Evolutionary conservation across 2,888 invertebrate genomes (phyloP).

Genomic region (Herminia tarsipennalis): DNA sequence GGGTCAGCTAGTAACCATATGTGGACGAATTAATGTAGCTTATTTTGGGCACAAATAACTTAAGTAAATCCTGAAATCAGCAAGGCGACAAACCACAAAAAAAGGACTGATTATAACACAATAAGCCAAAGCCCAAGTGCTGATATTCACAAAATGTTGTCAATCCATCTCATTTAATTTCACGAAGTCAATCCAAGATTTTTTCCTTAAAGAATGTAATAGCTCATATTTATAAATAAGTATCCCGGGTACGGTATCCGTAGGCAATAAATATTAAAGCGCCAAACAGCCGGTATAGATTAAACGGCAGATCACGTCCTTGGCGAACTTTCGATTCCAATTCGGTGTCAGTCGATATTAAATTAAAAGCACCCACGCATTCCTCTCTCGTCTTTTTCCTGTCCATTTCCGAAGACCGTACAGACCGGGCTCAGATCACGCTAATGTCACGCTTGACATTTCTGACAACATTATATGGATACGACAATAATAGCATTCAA

Average conservation of each 20-base stretch:
- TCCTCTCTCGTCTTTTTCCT: conserved; percentile 84
- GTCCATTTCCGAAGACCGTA: conserved; percentile 85
- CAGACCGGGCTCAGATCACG: conserved; percentile 80
- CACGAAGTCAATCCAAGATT: conserved; percentile 35
- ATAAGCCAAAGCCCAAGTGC: too few species aligned
- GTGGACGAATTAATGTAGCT: too few species aligned
- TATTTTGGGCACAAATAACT: too few species aligned
- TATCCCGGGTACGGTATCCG: conserved; percentile 41
- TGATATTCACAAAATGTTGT: too few species aligned
- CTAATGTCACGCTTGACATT: conserved; percentile 56
- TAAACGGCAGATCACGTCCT: conserved; percentile 77
- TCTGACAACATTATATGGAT: conserved; percentile 58
- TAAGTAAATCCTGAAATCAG: too few species aligned
- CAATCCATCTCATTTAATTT: too few species aligned
- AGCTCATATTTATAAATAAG: conserved; percentile 59
- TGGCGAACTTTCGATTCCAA: conserved; percentile 82
- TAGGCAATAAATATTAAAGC: conserved; percentile 70
- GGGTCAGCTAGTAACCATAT: too few species aligned
- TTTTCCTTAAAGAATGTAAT: conserved; percentile 53
- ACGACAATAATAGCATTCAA: conserved; percentile 41
- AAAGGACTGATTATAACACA: too few species aligned
- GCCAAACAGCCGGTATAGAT: conserved; percentile 62
- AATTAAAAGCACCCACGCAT: conserved; percentile 85
- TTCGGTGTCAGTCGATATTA: conserved; percentile 85
- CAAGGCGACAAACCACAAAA: too few species aligned